Conservation (phyloP, 1,140 invertebrate genomes). For the Drosophila biarmipes region DNA sequence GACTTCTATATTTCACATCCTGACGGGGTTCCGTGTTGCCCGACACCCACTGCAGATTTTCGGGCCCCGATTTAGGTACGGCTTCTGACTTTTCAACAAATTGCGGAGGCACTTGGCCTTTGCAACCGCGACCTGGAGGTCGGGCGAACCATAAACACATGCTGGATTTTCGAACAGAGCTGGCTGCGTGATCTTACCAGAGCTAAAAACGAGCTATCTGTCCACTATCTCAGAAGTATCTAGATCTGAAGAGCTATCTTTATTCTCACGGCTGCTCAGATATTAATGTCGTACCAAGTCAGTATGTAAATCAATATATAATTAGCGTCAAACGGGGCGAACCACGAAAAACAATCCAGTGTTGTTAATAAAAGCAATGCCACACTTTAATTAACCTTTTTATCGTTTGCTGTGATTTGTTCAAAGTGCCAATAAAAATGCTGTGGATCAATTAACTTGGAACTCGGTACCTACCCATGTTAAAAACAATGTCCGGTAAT, state of each 20-base stretch:
- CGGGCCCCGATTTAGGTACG: background rate
- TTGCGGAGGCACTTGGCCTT: slow-evolving; percentile 72
- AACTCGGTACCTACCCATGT: background rate
- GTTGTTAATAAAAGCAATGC: slow-evolving; percentile 1
- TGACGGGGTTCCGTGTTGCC: slow-evolving; percentile 29
- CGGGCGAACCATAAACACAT: slow-evolving; percentile 22
- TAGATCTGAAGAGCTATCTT: background rate
- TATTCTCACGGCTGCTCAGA: slow-evolving; percentile 7
- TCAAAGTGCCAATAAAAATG: background rate
- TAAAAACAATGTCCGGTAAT: slow-evolving; percentile 1
- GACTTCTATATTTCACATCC: slow-evolving; percentile 64
- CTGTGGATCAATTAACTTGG: background rate
- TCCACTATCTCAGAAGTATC: background rate
- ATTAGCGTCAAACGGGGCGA: slow-evolving; percentile 5
- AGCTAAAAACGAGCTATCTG: background rate
- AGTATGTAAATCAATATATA: slow-evolving; percentile 22
- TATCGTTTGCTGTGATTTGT: background rate
- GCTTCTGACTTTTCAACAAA: slow-evolving; percentile 52
- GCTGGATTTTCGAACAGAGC: slow-evolving; percentile 4
- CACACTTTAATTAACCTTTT: slow-evolving; percentile 8
- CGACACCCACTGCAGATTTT: slow-evolving; percentile 21
- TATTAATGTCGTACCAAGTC: background rate
- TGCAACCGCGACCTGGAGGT: slow-evolving; percentile 35
- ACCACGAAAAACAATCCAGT: slow-evolving; percentile 9
- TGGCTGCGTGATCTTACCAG: slow-evolving; percentile 5